Base-by-base conservation (phyloP, 2,888 invertebrate species). In the Eupithecia centaureata region DNA sequence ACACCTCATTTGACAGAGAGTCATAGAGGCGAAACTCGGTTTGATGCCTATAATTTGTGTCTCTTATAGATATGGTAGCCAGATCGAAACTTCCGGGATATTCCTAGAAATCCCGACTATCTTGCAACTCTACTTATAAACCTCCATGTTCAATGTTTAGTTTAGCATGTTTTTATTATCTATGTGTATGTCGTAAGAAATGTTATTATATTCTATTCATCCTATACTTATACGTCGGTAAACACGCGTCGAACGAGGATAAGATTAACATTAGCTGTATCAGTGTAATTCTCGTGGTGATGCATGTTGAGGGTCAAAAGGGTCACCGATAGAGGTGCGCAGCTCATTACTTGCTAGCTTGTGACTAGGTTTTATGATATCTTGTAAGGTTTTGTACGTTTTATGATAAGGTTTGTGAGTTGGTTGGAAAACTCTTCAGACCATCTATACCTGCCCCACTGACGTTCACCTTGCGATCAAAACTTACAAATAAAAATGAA, bases 181-280 rank as follows among this genome's bases (percentile, higher is more conserved):
- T n/a, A n/a, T n/a, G n/a, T n/a, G n/a, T n/a, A n/a, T n/a, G n/a
- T n/a, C n/a, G n/a, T n/a, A n/a, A n/a, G n/a, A n/a, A n/a, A n/a
- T n/a, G n/a, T n/a, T n/a, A n/a, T n/a, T n/a, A n/a, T n/a, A n/a
- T n/a, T 63, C 60, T 70, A 77, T 77, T 74, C 77, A 75, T 76
- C 73, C 77, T 74, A 77, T 79, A 76, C n/a, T n/a, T n/a, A 59
- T 72, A 63, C 70, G 61, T 61, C 68, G 51, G 52, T 71, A 32
- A 58, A 35, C 30, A 51, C 38, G 51, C 25, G 13, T 27, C 12
- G 27, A 52, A 27, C 27, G 52, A 52, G 15, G 13, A 15, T 52
- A 15, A 54, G 33, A 63, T 63, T 47, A 38, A 63, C 33, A 56
- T 38, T 35, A 56, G 63, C 35, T 56, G 13, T 15, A 32, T 52